Conservation (phyloP, 1,140 invertebrate genomes). For the Aphis craccivora region DNA sequence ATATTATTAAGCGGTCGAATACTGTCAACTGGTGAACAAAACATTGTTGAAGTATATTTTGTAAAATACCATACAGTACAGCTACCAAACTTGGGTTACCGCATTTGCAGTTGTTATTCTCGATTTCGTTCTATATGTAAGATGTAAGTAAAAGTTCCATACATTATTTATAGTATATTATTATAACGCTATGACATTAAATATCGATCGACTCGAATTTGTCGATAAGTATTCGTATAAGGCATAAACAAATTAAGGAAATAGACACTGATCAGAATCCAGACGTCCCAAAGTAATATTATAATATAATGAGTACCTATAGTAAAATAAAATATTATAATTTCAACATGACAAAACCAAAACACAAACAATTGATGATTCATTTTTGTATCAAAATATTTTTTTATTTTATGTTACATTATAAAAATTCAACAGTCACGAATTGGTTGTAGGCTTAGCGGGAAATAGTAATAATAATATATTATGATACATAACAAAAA, state of each 20-base stretch:
- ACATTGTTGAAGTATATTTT: neutral
- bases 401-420: neutral
- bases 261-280: neutral
- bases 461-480: neutral
- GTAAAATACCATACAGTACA: neutral
- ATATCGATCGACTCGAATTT: neutral
- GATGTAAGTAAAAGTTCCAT: neutral
- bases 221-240: no score
- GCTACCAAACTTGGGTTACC: neutral
- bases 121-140: neutral
- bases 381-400: neutral
- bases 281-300: neutral
- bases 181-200: neutral
- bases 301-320: neutral
- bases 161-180: neutral
- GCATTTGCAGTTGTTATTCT: neutral
- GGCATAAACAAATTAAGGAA: neutral
- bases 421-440: conserved; percentile 13
- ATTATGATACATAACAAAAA: conserved; percentile 2
- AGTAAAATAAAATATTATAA: neutral
- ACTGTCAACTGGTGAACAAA: neutral
- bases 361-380: conserved; percentile 6
- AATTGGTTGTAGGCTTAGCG: neutral
- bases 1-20: neutral
- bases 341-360: neutral